These are phyloP conservation scores for Tympanuchus pallidicinctus DNA, from an alignment of 2,113 vertebrate species.

Conservation along the genomic window DNA sequence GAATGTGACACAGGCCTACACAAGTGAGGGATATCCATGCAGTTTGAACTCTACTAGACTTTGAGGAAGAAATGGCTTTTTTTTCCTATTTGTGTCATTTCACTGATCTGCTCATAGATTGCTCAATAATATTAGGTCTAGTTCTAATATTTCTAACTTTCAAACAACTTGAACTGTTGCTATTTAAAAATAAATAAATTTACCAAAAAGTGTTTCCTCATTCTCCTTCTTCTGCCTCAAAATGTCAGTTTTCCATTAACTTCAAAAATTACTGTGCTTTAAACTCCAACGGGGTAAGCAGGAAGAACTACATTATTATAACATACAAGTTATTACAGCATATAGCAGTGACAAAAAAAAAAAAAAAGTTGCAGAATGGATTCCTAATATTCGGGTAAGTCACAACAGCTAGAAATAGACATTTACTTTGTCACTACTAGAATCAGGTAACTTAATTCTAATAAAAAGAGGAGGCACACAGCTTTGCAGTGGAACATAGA, in stretches of 20 bases:
- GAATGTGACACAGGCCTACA: neutral
- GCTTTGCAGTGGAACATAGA: neutral
- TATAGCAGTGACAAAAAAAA: neutral
- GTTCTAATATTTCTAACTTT: neutral
- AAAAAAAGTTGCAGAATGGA: neutral
- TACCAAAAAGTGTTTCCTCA: neutral
- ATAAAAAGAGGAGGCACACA: neutral
- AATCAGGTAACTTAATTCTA: neutral
- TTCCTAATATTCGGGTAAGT: neutral
- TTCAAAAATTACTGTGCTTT: neutral
- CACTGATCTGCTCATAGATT: neutral
- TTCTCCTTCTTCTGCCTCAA: neutral
- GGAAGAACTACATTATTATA: accelerated
- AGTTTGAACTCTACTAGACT: neutral
- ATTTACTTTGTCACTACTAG: neutral
- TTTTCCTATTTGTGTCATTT: neutral
- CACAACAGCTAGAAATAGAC: neutral
- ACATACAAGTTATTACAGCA: neutral
- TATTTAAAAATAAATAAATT: neutral
- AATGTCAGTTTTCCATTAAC: neutral
- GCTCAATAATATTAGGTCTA: neutral
- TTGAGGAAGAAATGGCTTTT: neutral
- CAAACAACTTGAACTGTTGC: neutral
- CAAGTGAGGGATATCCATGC: neutral
- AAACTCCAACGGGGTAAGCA: neutral